A percentile compares a stretch with the other conserved stretches of the same genome.
Evolutionary conservation across 2,113 vertebrate species (phyloP).

Genomic region (Phalacrocorax carbo): DNA sequence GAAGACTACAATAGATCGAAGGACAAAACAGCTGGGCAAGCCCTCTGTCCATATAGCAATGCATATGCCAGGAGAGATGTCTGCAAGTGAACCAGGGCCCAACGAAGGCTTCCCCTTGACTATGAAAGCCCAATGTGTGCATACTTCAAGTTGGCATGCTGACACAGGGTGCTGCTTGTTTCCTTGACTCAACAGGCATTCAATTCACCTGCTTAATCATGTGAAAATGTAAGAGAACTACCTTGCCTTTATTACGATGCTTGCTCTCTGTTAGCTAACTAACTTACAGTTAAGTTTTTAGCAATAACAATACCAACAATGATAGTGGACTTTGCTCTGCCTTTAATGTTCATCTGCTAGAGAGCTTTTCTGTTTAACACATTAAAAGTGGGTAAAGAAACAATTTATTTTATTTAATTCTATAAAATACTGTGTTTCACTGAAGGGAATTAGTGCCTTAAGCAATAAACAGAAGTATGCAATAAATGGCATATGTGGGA

Average conservation of each 20-base stretch:
- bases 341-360: background rate
- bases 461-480: constrained; percentile 57
- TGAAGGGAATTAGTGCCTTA: constrained; percentile 51
- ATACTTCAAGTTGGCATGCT: background rate
- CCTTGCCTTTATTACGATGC: background rate
- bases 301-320: background rate
- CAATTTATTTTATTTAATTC: constrained; percentile 51
- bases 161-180: background rate
- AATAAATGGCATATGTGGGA: constrained; percentile 56
- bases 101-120: background rate
- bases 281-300: background rate
- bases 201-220: background rate
- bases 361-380: constrained; percentile 25
- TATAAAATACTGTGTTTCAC: constrained; percentile 28
- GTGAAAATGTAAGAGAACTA: background rate
- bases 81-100: background rate
- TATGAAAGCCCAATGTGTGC: background rate
- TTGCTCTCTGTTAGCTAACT: background rate
- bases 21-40: background rate
- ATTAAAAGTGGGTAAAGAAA: constrained; percentile 30
- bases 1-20: background rate
- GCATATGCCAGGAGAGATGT: background rate
- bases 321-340: fast-evolving
- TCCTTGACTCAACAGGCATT: background rate
- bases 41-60: background rate